Evolutionary conservation across 1,140 invertebrate species (phyloP), one percentile per base, ranked within the genome.

Genomic region (Goniozus legneri): DNA sequence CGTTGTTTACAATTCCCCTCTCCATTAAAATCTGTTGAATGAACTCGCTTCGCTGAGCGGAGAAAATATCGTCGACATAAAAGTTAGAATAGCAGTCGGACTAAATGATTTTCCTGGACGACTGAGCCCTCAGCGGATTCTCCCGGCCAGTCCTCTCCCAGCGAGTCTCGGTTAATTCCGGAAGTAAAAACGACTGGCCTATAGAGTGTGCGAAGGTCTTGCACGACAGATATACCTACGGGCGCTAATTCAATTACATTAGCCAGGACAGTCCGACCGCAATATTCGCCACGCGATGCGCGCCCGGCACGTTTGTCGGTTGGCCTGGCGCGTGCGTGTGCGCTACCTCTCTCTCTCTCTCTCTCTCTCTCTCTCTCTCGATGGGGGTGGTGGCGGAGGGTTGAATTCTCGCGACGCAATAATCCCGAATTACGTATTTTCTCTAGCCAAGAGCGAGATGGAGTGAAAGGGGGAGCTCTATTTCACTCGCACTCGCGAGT

Each of bases 361-460:
- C n/a, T n/a, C n/a, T 27, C 24, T 27, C 10, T 27, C 24, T 6
- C 18, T 36, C 42, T 12, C 8, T 24, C 15, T 34, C 18, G 24
- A 36, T n/a, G 16, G 19, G 30, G 16, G 34, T 22, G 44, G 35
- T 18, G 38, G 27, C 31, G 52, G 27, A 18, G 40, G 22, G 40
- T 10, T 36, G 48, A 36, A 56, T 52, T 47, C 43, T 30, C 52
- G 30, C 43, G 48, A 52, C 40, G 54, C 48, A 57, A 44, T 56
- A 58, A 58, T 58, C 54, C 33, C 50, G 49, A 58, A 52, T 58
- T 54, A 56, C 38, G 56, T 46, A 46, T 45, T 52, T 58, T 45
- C 44, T 31, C 21, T 36, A 13, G 6, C 12, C 24, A 27, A 6
- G 12, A 7, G 12, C 24, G 12, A 27, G 24, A 6, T 6, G 6